Conservation (phyloP, 2,113 vertebrate species). For the Semnopithecus entellus region DNA sequence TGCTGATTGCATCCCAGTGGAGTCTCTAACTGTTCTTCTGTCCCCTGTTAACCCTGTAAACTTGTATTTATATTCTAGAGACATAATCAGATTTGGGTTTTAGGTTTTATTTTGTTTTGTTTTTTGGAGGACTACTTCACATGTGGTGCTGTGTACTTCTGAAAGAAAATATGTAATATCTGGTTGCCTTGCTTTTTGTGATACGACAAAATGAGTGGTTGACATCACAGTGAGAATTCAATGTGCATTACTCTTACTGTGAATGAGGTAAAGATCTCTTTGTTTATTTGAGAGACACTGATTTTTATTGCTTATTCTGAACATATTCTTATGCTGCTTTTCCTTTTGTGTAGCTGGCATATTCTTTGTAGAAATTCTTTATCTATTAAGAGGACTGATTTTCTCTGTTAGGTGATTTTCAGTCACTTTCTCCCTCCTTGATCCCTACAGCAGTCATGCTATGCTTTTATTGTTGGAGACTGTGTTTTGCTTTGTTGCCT, state of each 20-base stretch:
- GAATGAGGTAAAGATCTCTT: background rate
- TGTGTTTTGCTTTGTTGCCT: no score
- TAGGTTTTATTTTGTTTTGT: background rate
- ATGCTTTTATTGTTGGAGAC: no score
- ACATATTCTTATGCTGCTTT: background rate
- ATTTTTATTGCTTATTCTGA: background rate
- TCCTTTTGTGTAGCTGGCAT: background rate
- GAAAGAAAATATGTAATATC: background rate
- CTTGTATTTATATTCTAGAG: background rate
- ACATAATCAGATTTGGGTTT: background rate
- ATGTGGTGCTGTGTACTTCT: background rate
- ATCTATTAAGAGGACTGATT: background rate
- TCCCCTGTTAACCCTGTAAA: background rate
- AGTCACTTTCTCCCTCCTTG: background rate
- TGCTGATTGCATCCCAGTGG: background rate
- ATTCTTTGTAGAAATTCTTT: background rate
- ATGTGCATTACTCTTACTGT: background rate
- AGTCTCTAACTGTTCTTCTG: background rate
- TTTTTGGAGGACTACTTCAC: background rate
- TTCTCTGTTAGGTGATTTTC: background rate
- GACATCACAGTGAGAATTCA: background rate
- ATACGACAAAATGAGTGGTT: background rate
- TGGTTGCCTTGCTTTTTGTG: background rate
- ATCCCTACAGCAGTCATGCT: background rate
- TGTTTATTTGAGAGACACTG: background rate